Evolutionary conservation across 2,888 invertebrate species (phyloP).

Genomic region (Drosophila prostipennis): DNA sequence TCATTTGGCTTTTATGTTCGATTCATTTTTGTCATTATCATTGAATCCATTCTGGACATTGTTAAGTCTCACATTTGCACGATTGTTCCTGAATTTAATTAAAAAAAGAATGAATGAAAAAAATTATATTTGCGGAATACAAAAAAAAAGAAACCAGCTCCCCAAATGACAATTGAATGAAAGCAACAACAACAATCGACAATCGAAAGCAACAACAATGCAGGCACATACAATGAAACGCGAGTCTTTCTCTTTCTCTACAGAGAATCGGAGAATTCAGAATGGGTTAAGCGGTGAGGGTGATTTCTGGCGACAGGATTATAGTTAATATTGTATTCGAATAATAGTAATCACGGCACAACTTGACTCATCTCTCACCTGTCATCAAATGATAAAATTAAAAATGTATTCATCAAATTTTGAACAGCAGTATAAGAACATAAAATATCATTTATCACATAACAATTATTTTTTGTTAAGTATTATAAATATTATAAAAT

Average conservation of each 20-base stretch:
- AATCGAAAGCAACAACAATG: constrained; percentile 59
- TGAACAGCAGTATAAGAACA: too few species aligned
- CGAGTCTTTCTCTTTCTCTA: constrained; percentile 48
- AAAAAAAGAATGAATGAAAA: constrained; percentile 61
- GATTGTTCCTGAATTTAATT: constrained; percentile 74
- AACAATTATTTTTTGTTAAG: too few species aligned
- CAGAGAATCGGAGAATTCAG: constrained; percentile 27
- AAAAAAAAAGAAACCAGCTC: constrained; percentile 38
- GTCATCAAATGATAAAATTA: constrained; percentile 2
- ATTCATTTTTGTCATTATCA: constrained; percentile 53
- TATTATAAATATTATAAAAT: too few species aligned
- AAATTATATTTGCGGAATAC: constrained; percentile 33
- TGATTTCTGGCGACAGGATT: constrained; percentile 35
- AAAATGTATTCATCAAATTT: neutral
- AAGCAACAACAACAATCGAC: constrained; percentile 39
- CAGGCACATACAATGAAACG: constrained; percentile 58
- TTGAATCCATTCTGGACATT: constrained; percentile 55
- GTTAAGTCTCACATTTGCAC: constrained; percentile 64
- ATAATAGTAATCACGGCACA: constrained; percentile 20
- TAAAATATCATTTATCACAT: too few species aligned
- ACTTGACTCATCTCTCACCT: constrained; percentile 27
- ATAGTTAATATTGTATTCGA: constrained; percentile 23
- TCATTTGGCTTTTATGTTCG: constrained; percentile 50
- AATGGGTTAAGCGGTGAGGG: constrained; percentile 35
- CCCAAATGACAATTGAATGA: constrained; percentile 68